Conservation (phyloP, 2,888 invertebrate genomes). For the Alviniconcha strummeri region DNA sequence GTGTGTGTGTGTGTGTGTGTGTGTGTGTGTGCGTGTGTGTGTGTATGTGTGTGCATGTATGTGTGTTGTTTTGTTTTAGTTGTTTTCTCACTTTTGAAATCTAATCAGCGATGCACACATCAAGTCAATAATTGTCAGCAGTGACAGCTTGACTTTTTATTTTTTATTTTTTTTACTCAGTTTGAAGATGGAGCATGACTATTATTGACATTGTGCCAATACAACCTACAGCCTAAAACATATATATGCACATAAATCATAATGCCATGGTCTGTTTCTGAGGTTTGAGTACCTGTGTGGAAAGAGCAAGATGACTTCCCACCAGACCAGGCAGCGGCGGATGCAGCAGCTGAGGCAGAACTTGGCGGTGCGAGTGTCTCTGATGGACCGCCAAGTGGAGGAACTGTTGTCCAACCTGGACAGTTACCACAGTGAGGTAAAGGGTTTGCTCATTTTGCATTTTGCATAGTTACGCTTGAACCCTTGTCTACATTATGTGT, state of each 20-base stretch:
- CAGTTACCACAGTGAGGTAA: neutral
- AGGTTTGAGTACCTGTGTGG: neutral
- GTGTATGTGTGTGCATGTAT: neutral
- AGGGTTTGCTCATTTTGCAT: no score
- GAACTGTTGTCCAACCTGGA: neutral
- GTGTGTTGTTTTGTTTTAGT: neutral
- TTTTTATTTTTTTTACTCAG: no score
- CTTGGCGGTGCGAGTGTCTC: neutral
- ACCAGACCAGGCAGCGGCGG: neutral
- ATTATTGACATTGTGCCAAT: neutral
- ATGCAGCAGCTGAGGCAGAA: conserved; percentile 15
- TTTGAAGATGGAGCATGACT: no score
- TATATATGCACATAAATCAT: neutral
- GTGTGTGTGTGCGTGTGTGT: conserved; percentile 18
- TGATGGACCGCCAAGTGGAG: neutral
- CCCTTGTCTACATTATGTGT: no score
- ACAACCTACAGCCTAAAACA: neutral
- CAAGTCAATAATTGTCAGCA: neutral
- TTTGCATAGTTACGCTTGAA: no score
- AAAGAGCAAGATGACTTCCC: neutral
- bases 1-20: conserved; percentile 12
- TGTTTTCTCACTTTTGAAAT: neutral
- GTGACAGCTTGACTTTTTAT: neutral
- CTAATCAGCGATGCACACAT: neutral
- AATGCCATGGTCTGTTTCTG: neutral